Base-by-base conservation (phyloP, 2,113 vertebrate genomes). In the Gopherus evgoodei region DNA sequence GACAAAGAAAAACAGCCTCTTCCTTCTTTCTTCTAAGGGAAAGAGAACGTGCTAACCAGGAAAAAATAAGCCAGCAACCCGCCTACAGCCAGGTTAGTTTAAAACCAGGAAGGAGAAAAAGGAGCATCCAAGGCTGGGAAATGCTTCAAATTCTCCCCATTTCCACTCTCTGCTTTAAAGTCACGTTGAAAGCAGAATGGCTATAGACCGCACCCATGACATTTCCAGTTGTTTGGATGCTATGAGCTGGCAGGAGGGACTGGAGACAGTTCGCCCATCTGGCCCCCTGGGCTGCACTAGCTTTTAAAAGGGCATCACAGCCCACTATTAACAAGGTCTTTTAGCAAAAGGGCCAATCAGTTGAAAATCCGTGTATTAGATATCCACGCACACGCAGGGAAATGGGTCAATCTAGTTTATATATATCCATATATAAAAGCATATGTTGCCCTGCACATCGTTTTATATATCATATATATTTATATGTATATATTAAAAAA, bases 361-460 rank as follows among this genome's bases (percentile, higher is more conserved):
- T 0, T 6, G 82, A 89, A 85, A 87, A 91, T 95, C 91, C 80
- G 6, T 3, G 2, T 3, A 69, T 84, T 27, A 94, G 83, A 57
- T 84, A 56, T 50, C 86, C 92, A 57, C 91, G 19, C 94, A 89
- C 89, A 91, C 35, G 54, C 91, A 89, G 93, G 95, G 85, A 95
- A 86, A 29, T 81, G 96, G 89, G 53, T 83, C 47, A 2, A 35
- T 85, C 94, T 90, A 29, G 14, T 84, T 69, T 62, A 53, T 12
- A 88, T 72, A 94, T 93, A 91, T 92, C 91, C 95, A 89, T 3
- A 88, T 86, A 94, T 83, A 88, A 91, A 96, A 97, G 95, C 54
- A 95, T 75, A 90, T 3, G 56, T 94, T 97, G 96, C 87, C 94
- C 96, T 96, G 97, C 97, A 97, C 94, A 8, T 84, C 72, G 49